Conservation (phyloP, 2,888 invertebrate species). For the Rhagophthalmus giganteus region DNA sequence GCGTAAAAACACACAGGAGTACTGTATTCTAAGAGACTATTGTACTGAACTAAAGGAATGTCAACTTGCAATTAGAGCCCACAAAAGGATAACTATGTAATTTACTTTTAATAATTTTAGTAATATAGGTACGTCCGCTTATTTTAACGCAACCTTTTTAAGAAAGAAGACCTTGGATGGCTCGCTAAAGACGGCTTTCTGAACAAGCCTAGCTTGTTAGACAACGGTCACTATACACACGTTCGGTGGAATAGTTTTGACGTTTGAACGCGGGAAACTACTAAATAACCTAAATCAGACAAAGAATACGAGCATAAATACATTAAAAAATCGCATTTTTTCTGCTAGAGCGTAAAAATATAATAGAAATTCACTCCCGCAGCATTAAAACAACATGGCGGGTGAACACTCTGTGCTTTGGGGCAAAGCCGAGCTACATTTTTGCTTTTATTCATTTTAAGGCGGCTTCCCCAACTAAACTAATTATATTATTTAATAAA, state of each 20-base stretch:
- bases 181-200: constrained; percentile 39
- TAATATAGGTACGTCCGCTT: no score
- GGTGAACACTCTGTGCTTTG: constrained; percentile 59
- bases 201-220: constrained; percentile 39
- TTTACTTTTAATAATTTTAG: no score
- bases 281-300: constrained; percentile 53
- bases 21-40: constrained; percentile 10
- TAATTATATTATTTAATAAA: constrained; percentile 19
- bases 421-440: constrained; percentile 51
- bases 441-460: constrained; percentile 38
- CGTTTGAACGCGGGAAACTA: constrained; percentile 58
- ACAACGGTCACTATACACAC: constrained; percentile 51
- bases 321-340: constrained; percentile 43
- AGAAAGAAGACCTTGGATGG: constrained; percentile 42
- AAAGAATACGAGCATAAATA: constrained; percentile 56
- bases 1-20: constrained; percentile 14
- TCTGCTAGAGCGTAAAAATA: constrained; percentile 34
- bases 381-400: constrained; percentile 72
- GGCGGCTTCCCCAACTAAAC: constrained; percentile 18
- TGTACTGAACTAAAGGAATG: constrained; percentile 5
- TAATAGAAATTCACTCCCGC: constrained; percentile 55
- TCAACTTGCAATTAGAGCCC: constrained; percentile 6
- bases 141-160: constrained; percentile 15
- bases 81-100: no score
- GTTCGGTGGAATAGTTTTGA: constrained; percentile 49